Evolutionary conservation across 2,113 vertebrate species (phyloP), one percentile per base, ranked within the genome.

Genomic region (Ancistrus triradiatus): DNA sequence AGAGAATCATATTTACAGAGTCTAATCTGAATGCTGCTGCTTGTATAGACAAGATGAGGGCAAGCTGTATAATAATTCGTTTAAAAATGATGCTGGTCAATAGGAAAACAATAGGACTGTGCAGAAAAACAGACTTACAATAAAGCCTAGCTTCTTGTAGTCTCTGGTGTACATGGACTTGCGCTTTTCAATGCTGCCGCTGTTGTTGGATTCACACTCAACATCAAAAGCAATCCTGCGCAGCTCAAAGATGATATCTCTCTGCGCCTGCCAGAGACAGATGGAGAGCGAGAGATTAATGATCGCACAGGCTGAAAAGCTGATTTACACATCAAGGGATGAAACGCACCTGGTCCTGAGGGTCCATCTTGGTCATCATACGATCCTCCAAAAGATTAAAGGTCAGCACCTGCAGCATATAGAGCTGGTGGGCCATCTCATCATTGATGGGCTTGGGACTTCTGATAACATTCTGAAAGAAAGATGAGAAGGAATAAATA

Each of bases 281-380:
- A 56, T 4, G 27, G 11, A 24, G 13, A 61, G 3, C 13, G 22
- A 8, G 5, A 56, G 19, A 33, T 4, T 6, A 24, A 33, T 19
- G 17, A 35, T 13, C 8, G 33, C 15, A 21, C 1, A 46, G 14
- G 7, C 15, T n/a, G 4, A 28, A 48, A 25, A 38, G 18, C n/a
- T 50, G 28, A 19, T 50, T 42, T 22, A 56, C 33, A 43, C 10
- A 48, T 28, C 15, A 18, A 43, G 19, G 7, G 31, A 7, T 25
- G 15, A 57, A 11, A 17, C 61, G 21, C 63, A 98, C 96, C 88
- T 99, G 96, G 79, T 99, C 96, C 81, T 98, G 95, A 24, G 95
- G 96, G 77, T 99, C 96, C 96, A 99, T 99, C 85, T 96, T 97
- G 68, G 96, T 97, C 94, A 98, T 98, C 96, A 98, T 95, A 68